Percentiles rank a stretch among this genome's conserved stretches.
Evolutionary conservation across 2,888 invertebrate genomes (phyloP).

Genomic region (Drosophila diplacantha): DNA sequence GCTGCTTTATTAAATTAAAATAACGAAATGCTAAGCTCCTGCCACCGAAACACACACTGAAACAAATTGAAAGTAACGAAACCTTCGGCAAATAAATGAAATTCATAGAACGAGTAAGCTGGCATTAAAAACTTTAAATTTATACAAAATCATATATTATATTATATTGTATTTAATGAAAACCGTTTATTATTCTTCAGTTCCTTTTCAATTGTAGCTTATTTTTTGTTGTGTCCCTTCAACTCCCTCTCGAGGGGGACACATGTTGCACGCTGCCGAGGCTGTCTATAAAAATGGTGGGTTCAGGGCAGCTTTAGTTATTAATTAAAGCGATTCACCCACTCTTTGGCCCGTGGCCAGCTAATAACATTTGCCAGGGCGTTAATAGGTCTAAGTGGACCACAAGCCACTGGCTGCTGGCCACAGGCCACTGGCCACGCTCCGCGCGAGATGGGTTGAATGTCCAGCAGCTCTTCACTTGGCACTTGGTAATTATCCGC

Average conservation of each 20-base stretch:
- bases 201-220: not conserved
- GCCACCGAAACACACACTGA: not conserved
- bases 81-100: not conserved
- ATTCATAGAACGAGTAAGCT: no score
- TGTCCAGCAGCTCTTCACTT: constrained; percentile 21
- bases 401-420: constrained; percentile 10
- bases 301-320: constrained; percentile 31
- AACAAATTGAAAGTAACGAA: not conserved
- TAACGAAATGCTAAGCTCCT: constrained; percentile 26
- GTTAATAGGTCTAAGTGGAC: constrained; percentile 42
- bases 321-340: constrained; percentile 47
- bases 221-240: not conserved
- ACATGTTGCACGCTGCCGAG: constrained; percentile 41
- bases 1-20: constrained; percentile 40
- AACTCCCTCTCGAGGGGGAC: constrained; percentile 28
- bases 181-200: no score
- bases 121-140: no score
- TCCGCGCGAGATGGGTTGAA: constrained; percentile 22
- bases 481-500: constrained; percentile 8
- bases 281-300: constrained; percentile 34
- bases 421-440: not conserved
- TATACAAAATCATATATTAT: no score
- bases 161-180: no score
- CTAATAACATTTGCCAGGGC: constrained; percentile 44
- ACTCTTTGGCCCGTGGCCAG: constrained; percentile 3